These are phyloP conservation scores for Himalopsyche kuldschensis DNA, from an alignment of 2,888 invertebrate genomes.

Conservation along the genomic window DNA sequence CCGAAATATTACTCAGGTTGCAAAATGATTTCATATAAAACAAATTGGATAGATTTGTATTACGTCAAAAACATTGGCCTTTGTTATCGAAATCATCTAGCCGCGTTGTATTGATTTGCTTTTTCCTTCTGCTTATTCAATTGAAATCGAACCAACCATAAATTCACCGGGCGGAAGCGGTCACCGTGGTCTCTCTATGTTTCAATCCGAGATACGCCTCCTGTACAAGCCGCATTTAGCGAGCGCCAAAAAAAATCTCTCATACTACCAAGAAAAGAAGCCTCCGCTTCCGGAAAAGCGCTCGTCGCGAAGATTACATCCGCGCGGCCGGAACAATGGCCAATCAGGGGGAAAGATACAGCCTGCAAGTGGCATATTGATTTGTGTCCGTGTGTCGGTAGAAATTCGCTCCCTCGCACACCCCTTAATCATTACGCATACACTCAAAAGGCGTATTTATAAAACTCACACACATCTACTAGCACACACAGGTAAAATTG, in stretches of 20 bases:
- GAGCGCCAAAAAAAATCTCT: constrained; percentile 7
- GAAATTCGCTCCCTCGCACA: background rate
- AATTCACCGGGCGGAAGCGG: no score
- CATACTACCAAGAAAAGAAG: background rate
- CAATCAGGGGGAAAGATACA: constrained; percentile 27
- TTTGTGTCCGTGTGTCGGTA: constrained; percentile 23
- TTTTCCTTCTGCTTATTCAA: no score
- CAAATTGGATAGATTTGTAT: no score
- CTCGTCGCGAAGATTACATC: background rate
- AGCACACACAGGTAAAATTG: background rate
- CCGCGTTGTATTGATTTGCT: no score
- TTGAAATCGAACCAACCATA: no score
- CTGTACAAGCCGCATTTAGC: background rate
- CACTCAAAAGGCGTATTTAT: background rate
- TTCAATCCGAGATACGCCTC: background rate
- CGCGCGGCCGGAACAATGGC: constrained; percentile 28
- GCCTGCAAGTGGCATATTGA: constrained; percentile 35
- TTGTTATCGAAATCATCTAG: no score
- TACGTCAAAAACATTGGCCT: no score
- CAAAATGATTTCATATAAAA: no score
- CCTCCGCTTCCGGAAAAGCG: background rate
- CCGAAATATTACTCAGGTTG: no score
- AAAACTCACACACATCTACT: background rate
- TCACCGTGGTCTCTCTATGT: no score
- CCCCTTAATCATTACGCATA: background rate